Conservation (phyloP, 1,140 invertebrate genomes). For the Anastatus disparis region DNA sequence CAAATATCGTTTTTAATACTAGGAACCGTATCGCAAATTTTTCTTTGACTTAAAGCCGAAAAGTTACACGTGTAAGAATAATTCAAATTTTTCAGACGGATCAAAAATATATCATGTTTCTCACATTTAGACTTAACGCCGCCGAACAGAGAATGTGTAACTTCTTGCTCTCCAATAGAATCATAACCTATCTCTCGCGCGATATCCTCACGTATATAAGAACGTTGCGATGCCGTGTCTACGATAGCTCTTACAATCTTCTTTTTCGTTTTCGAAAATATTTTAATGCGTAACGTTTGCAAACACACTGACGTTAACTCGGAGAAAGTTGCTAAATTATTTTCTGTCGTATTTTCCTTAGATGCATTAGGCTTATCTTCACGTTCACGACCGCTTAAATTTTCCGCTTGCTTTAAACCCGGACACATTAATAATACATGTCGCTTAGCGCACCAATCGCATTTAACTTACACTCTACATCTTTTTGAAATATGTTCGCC, state of each 20-base stretch:
- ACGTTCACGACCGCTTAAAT: neutral
- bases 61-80: slow-evolving; percentile 40
- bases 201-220: no score
- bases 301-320: no score
- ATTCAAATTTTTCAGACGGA: slow-evolving; percentile 30
- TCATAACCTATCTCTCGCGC: slow-evolving; percentile 43
- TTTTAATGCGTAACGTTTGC: no score
- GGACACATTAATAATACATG: slow-evolving; percentile 35
- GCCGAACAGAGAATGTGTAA: slow-evolving; percentile 35
- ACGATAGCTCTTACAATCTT: no score
- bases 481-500: slow-evolving; percentile 15
- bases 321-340: slow-evolving; percentile 6
- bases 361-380: no score
- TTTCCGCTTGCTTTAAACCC: neutral
- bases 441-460: slow-evolving; percentile 2
- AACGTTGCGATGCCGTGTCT: no score
- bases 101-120: neutral
- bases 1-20: no score
- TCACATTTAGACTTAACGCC: slow-evolving; percentile 13
- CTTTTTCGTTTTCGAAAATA: no score
- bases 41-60: slow-evolving; percentile 28
- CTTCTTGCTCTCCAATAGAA: slow-evolving; percentile 33
- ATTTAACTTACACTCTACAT: slow-evolving; percentile 24
- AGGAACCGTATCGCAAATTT: slow-evolving; percentile 38
- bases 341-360: no score